Base-by-base conservation (phyloP, 2,797 vertebrate species). In the Melanotaenia boesemani region DNA sequence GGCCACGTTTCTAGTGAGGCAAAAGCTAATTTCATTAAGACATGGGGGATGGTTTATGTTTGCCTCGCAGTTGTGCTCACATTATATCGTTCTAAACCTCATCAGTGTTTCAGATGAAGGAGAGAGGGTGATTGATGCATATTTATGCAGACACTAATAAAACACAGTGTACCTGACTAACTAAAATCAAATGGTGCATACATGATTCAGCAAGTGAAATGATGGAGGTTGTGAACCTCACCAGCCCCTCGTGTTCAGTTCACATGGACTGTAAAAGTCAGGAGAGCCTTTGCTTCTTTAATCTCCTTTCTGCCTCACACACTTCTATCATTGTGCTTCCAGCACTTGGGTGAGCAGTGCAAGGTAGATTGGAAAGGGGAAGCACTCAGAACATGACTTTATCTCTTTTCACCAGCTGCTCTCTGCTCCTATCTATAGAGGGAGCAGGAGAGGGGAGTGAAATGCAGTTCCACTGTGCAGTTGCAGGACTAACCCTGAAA, bases 381-480 rank as follows among this genome's bases (percentile, higher is more conserved):
- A 93, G 92, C 93, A 90, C 83, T 87, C 83, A 80, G 86, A 85
- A 88, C 87, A 85, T 44, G 89, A 86, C 81, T 96, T 97, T 96
- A 96, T 96, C 95, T 96, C 77, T 86, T 80, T 74, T 94, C 92
- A 94, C 92, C 96, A 96, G 95, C 94, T 95, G 95, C 90, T 93
- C 93, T 88, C 91, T 91, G 84, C 88, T 94, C 83, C 94, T 94
- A 92, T 95, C 91, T 91, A 88, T 77, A 66, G 87, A 94, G 86
- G 84, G 78, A 89, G 88, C 79, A 93, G 87, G 84, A 85, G 84
- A 92, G 85, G 89, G 86, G 79, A 89, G 85, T 74, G 79, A 90
- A 89, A 81, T 70, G 80, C 76, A 56, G 84, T 85, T 94, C 91
- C 88, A 61, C 58, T 88, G 90, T 56, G 80, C 72, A 77, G 81